phyloP scores from a whole-genome alignment of 1,140 invertebrate genomes.

The Drosophila willistoni region DNA sequence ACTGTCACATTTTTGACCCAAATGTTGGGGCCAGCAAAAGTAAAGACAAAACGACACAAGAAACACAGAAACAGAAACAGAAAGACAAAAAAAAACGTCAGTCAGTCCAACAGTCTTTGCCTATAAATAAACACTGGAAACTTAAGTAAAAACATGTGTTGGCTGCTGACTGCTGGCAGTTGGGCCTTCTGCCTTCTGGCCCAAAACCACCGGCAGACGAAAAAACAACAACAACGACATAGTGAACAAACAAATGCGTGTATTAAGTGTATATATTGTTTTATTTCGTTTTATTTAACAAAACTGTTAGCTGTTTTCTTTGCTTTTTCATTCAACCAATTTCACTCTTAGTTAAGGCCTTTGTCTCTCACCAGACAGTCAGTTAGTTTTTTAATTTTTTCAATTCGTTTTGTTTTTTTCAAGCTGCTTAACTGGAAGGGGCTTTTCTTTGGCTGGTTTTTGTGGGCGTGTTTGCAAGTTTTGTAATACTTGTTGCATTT shows the following conservation, averaged over 20 bases:
- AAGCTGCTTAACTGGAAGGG: not conserved
- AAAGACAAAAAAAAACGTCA: slow-evolving; percentile 13
- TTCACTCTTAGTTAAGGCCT: slow-evolving; percentile 9
- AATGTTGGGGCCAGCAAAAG: slow-evolving; percentile 38
- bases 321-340: slow-evolving; percentile 10
- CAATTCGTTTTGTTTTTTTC: not conserved
- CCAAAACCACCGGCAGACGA: slow-evolving; percentile 18
- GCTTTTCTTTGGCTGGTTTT: not conserved
- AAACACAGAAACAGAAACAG: not conserved
- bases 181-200: slow-evolving; percentile 31
- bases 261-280: slow-evolving; percentile 47
- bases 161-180: slow-evolving; percentile 31
- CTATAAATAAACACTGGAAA: slow-evolving; percentile 45
- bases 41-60: slow-evolving; percentile 15
- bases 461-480: not conserved
- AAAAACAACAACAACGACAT: slow-evolving; percentile 22
- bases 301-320: slow-evolving; percentile 9
- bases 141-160: slow-evolving; percentile 59
- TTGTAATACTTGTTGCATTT: slow-evolving; percentile 13
- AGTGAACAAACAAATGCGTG: slow-evolving; percentile 24
- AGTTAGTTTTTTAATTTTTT: not conserved
- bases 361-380: not conserved
- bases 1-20: slow-evolving; percentile 28
- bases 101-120: not conserved
- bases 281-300: slow-evolving; percentile 17